Percentiles rank a stretch among this genome's conserved stretches.
These are phyloP conservation scores for Strix aluco DNA, from an alignment of 2,113 vertebrate species.

Conservation along the genomic window DNA sequence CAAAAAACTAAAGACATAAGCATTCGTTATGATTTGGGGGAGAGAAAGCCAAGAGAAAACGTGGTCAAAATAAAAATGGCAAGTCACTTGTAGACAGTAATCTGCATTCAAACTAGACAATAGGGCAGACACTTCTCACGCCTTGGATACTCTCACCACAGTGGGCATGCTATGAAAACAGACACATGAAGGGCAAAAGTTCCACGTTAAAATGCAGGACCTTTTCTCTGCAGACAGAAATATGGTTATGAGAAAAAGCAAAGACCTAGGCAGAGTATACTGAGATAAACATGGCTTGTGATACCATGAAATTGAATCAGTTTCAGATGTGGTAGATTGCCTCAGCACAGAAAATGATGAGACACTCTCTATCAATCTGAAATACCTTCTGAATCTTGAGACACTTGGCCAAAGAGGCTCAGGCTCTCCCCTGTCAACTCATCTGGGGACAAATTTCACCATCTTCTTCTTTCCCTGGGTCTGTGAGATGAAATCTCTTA, in stretches of 20 bases:
- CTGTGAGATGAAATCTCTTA: neutral
- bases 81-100: slow-evolving; percentile 10
- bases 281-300: neutral
- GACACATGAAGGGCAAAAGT: neutral
- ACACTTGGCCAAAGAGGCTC: neutral
- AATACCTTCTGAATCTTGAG: slow-evolving; percentile 1
- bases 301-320: slow-evolving; percentile 39
- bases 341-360: neutral
- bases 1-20: slow-evolving; percentile 2
- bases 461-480: neutral
- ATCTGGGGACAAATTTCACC: neutral
- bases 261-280: neutral
- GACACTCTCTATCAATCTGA: neutral
- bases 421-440: neutral
- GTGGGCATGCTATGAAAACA: neutral
- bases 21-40: neutral
- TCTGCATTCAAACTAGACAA: slow-evolving; percentile 53
- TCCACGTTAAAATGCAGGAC: neutral
- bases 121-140: slow-evolving; percentile 33
- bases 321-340: slow-evolving; percentile 41
- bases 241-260: slow-evolving; percentile 11
- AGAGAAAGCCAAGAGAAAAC: neutral
- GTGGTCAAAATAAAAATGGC: neutral
- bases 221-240: slow-evolving; percentile 13
- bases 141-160: neutral